A percentile compares a stretch with the other conserved stretches of the same genome.
These are phyloP conservation scores for Trissolcus brochymenae DNA, from an alignment of 2,888 invertebrate genomes.

Conservation along the genomic window DNA sequence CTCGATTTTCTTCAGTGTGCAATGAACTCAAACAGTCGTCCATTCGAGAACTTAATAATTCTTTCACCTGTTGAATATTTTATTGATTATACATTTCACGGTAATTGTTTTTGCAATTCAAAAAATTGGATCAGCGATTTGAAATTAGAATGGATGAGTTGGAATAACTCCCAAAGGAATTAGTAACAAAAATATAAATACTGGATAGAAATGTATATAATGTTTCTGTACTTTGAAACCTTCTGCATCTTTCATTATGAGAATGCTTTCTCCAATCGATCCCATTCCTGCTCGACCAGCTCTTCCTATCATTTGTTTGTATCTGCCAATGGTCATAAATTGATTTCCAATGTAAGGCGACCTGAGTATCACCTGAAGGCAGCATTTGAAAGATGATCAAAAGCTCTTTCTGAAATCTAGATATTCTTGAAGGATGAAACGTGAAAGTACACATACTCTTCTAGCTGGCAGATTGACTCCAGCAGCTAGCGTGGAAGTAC, in stretches of 20 bases:
- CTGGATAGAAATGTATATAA: background rate
- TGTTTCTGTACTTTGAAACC: too few species aligned
- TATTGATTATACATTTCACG: too few species aligned
- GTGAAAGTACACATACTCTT: conserved; percentile 78
- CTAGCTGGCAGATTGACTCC: conserved; percentile 97
- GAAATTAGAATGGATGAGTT: too few species aligned
- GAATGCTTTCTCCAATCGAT: conserved; percentile 89
- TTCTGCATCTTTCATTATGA: conserved; percentile 80
- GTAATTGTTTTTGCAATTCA: background rate
- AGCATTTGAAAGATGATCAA: background rate
- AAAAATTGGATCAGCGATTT: too few species aligned
- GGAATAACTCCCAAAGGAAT: too few species aligned
- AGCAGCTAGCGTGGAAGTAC: conserved; percentile 98
- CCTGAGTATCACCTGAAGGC: conserved; percentile 83
- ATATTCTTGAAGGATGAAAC: background rate
- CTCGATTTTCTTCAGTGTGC: conserved; percentile 78
- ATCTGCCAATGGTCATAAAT: conserved; percentile 86
- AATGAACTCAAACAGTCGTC: conserved; percentile 82
- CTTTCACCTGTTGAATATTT: conserved; percentile 74
- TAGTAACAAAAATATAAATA: background rate
- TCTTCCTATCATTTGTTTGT: conserved; percentile 97
- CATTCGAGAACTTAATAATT: conserved; percentile 81
- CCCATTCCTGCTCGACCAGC: conserved; percentile 95
- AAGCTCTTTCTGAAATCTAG: background rate
- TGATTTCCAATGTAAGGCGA: conserved; percentile 88